Percentiles rank a stretch among this genome's conserved stretches.
phyloP scores from a whole-genome alignment of 92 coral and sea anemone species.

The Meandrina meandrites region DNA sequence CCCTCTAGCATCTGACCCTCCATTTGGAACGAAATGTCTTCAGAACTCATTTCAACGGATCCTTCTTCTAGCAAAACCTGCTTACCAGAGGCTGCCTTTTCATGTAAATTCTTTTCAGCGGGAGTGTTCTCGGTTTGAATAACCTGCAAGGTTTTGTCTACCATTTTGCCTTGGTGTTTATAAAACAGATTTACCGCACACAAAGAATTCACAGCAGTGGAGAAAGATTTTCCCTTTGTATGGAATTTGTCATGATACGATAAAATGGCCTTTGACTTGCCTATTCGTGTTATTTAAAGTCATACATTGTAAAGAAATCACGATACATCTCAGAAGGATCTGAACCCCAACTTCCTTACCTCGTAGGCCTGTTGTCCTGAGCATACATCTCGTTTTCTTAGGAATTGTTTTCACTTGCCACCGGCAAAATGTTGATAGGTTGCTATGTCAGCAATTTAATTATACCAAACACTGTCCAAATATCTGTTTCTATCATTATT shows the following conservation, averaged over 20 bases:
- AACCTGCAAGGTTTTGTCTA: slow-evolving; percentile 20
- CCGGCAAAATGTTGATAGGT: slow-evolving; percentile 16
- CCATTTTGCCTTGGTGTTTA: background rate
- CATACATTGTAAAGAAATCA: background rate
- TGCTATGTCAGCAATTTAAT: slow-evolving; percentile 8
- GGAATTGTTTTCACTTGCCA: background rate
- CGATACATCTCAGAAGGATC: background rate
- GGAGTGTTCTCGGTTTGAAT: slow-evolving; percentile 6
- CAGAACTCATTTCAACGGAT: slow-evolving; percentile 18
- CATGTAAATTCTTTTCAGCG: background rate
- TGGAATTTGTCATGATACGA: too few species aligned
- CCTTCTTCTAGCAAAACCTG: background rate
- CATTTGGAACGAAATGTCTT: slow-evolving; percentile 36
- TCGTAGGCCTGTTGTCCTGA: background rate
- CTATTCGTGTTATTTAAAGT: background rate
- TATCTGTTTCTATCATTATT: background rate
- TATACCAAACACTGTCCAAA: background rate
- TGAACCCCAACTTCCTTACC: background rate
- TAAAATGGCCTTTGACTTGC: background rate
- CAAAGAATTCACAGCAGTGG: slow-evolving; percentile 9
- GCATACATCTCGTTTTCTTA: background rate
- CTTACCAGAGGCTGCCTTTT: background rate
- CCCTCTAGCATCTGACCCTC: slow-evolving; percentile 22
- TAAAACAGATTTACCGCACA: slow-evolving; percentile 30
- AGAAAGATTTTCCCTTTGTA: background rate